Evolutionary conservation across 2,888 invertebrate species (phyloP).

Genomic region (Eretmocerus hayati): DNA sequence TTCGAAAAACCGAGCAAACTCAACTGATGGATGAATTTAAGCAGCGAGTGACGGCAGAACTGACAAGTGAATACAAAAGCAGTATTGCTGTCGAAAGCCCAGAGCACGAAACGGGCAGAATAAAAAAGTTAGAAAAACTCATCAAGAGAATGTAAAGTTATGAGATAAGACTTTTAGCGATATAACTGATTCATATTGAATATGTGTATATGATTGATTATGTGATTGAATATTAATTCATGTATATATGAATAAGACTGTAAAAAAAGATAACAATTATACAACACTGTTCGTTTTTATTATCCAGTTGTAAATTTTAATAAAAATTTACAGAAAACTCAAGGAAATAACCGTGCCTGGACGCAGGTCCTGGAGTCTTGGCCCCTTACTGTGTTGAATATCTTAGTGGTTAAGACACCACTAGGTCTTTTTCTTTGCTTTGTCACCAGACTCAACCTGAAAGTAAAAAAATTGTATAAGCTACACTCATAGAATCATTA

Average conservation of each 20-base stretch:
- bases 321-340: slow-evolving; percentile 6
- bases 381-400: no score
- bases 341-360: not conserved
- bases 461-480: not conserved
- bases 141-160: slow-evolving; percentile 44
- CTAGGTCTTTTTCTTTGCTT: not conserved
- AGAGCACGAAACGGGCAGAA: slow-evolving; percentile 50
- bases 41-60: slow-evolving; percentile 32
- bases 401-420: no score
- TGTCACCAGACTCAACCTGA: not conserved
- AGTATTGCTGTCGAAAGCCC: slow-evolving; percentile 37
- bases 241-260: slow-evolving; percentile 3
- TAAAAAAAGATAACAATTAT: slow-evolving; percentile 8
- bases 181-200: not conserved
- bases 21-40: slow-evolving; percentile 55
- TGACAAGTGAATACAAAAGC: slow-evolving; percentile 23
- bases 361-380: not conserved
- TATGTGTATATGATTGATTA: slow-evolving; percentile 3
- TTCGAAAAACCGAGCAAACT: slow-evolving; percentile 50
- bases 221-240: not conserved
- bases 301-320: slow-evolving; percentile 14
- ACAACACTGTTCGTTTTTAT: slow-evolving; percentile 18
- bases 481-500: not conserved
- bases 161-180: not conserved
- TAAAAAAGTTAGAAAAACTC: slow-evolving; percentile 52